Evolutionary conservation across 2,888 invertebrate genomes (phyloP).

Genomic region (Aromia moschata): DNA sequence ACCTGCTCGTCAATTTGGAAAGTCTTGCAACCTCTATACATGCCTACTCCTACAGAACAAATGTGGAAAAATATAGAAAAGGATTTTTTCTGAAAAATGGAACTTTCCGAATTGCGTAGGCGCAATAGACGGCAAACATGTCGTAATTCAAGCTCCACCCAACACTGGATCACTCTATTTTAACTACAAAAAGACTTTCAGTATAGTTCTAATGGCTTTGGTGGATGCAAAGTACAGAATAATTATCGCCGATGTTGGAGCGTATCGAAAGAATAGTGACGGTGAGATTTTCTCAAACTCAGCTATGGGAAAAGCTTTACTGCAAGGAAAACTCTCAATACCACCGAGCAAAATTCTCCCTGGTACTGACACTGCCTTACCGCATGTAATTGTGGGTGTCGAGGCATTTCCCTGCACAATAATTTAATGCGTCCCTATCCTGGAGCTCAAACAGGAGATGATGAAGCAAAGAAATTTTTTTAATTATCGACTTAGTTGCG

Average conservation of each 20-base stretch:
- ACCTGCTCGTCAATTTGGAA: slow-evolving; percentile 23
- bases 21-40: slow-evolving; percentile 1
- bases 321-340: slow-evolving; percentile 2
- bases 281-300: neutral
- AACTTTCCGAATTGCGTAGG: too few species aligned
- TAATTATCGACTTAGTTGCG: too few species aligned
- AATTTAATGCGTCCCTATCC: too few species aligned
- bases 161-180: neutral
- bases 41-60: slow-evolving; percentile 1
- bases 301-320: slow-evolving; percentile 17
- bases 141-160: slow-evolving; percentile 2
- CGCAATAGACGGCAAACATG: slow-evolving; percentile 8
- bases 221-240: neutral
- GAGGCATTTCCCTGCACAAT: too few species aligned
- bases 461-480: too few species aligned
- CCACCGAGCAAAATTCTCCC: slow-evolving; percentile 8
- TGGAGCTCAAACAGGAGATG: too few species aligned
- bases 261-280: neutral
- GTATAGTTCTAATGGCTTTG: slow-evolving; percentile 1
- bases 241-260: neutral
- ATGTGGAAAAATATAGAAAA: slow-evolving; percentile 2
- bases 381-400: slow-evolving; percentile 18
- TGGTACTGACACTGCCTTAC: slow-evolving; percentile 10
- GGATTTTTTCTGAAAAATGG: too few species aligned
- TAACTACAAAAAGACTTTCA: slow-evolving; percentile 1